Evolutionary conservation across 2,113 vertebrate genomes (phyloP), one percentile per base, ranked within the genome.

Genomic region (Salvelinus fontinalis): DNA sequence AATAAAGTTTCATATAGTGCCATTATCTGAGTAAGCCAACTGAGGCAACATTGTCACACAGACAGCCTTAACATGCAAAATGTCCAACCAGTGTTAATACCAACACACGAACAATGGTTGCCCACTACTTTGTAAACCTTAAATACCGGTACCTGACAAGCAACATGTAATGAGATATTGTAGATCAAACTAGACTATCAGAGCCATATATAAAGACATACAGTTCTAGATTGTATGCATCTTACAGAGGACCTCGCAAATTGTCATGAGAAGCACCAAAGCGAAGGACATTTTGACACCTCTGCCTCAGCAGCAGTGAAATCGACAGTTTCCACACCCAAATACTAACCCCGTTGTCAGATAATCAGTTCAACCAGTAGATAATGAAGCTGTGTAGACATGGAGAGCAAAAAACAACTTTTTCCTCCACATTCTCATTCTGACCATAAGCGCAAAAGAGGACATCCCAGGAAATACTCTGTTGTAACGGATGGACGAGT

Each of bases 391-490:
- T 57, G 54, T 20, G 54, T 18, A 20, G 18, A 44, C 16, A 57
- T 57, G 39, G 39, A 44, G 6, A 8, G 18, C 54, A 54, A 54
- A 54, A 18, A 65, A 65, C 22, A 12, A 65, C n/a, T 24, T 3
- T 54, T 54, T 54, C 51, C 51, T 54, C 51, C 51, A 18, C 51
- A 57, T 57, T 57, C 54, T 57, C 54, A 57, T 71, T 16, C 13
- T 44, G 34, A 29, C 64, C 49, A 72, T 76, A 84, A 84, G 82
- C 76, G 73, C 76, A 67, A 26, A 31, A 67, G 62, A 44, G 2
- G 16, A 14, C 67, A 66, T 74, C 67, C 70, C 26, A 8, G 31
- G 20, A 34, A 22, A 49, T 26, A 2, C 44, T 29, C 27, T 67
- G 67, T 16, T 49, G 34, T 14, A 27, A 70, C 2, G 39, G 39